Percentiles rank a stretch among this genome's conserved stretches.
Conservation (phyloP, 2,113 vertebrate species). For the Axis porcinus region DNA sequence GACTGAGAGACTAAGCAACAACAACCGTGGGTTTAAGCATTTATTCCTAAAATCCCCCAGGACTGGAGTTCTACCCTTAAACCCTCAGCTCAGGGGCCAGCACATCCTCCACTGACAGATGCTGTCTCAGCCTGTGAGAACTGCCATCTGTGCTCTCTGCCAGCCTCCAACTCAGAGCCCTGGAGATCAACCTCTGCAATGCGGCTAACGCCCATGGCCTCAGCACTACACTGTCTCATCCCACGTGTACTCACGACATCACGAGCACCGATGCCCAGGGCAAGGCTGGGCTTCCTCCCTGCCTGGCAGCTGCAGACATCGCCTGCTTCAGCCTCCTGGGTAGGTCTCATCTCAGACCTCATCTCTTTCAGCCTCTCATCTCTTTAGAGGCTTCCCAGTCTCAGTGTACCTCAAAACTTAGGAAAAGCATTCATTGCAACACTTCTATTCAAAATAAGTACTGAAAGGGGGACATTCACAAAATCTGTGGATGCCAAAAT, state of each 20-base stretch:
- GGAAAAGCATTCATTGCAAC: not conserved
- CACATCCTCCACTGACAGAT: fast-evolving
- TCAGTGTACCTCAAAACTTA: not conserved
- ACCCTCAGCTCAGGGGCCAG: not conserved
- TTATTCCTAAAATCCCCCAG: not conserved
- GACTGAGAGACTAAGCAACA: not conserved
- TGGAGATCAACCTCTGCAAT: fast-evolving
- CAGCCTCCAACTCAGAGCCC: no score
- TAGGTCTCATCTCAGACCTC: not conserved
- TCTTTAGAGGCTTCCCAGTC: not conserved
- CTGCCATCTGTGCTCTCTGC: not conserved
- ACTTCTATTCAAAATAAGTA: not conserved
- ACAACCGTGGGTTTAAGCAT: not conserved
- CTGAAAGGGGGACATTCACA: not conserved
- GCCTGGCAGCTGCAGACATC: not conserved
- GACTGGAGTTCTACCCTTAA: not conserved
- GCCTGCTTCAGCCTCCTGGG: not conserved
- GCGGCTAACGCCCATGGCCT: fast-evolving
- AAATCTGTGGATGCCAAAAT: not conserved
- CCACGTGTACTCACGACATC: not conserved
- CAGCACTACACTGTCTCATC: fast-evolving
- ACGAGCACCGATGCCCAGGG: fast-evolving
- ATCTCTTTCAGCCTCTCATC: not conserved
- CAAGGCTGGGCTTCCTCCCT: not conserved
- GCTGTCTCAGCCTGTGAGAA: fast-evolving